These are phyloP conservation scores for Augochlorella aurata DNA, from an alignment of 2,888 invertebrate species.

Conservation along the genomic window DNA sequence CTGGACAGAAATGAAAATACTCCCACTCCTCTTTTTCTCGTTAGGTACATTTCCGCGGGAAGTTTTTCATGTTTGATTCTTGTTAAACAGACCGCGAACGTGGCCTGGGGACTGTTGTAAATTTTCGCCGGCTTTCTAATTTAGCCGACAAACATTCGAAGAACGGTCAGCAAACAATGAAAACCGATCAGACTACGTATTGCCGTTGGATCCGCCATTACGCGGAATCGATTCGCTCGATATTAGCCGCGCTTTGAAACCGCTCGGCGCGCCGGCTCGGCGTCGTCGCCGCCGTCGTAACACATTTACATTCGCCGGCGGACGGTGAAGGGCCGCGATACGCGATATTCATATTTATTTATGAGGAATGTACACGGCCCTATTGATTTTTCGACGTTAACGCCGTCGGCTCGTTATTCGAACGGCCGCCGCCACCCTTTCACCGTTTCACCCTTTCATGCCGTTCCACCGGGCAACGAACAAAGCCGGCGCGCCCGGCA, in stretches of 20 bases:
- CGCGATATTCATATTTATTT: conserved; percentile 72
- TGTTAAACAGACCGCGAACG: neutral
- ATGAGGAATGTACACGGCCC: conserved; percentile 62
- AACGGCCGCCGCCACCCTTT: conserved; percentile 9
- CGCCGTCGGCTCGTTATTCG: conserved; percentile 55
- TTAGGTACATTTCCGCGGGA: neutral
- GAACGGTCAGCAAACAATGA: conserved; percentile 2
- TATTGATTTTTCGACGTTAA: conserved; percentile 72
- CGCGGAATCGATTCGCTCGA: conserved; percentile 12
- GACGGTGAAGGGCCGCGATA: conserved; percentile 16
- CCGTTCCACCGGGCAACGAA: conserved; percentile 28
- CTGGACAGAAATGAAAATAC: too few species aligned
- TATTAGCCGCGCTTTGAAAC: neutral
- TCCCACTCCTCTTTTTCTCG: neutral
- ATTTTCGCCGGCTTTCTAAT: neutral
- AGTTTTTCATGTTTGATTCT: neutral
- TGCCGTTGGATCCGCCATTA: neutral
- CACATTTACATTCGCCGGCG: conserved; percentile 52
- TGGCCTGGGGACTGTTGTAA: neutral
- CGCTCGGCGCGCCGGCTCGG: neutral
- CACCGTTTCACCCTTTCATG: conserved; percentile 46
- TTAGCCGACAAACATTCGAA: neutral
- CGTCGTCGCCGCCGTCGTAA: conserved; percentile 35
- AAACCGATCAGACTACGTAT: neutral
- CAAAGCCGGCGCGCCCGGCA: conserved; percentile 44